These are phyloP conservation scores for Meloidogyne floridensis DNA, from an alignment of 1,140 invertebrate genomes.

Conservation along the genomic window DNA sequence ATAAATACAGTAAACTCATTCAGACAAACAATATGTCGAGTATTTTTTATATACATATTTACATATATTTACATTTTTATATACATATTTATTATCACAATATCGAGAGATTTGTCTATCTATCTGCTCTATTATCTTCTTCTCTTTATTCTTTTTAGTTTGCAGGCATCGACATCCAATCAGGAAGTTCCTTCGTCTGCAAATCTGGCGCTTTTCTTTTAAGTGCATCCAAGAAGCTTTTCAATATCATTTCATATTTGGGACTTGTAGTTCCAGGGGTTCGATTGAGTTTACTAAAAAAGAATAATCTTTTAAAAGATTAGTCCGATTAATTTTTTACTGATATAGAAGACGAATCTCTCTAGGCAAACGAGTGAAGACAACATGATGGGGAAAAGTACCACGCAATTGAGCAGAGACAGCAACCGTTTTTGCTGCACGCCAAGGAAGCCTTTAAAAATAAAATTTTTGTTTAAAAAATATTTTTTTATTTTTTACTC, in stretches of 20 bases:
- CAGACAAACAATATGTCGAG: too few species aligned
- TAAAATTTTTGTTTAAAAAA: conserved; percentile 11
- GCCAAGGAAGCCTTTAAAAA: conserved; percentile 31
- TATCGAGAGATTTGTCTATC: too few species aligned
- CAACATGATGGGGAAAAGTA: neutral
- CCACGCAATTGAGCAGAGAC: neutral
- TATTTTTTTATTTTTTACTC: conserved; percentile 9
- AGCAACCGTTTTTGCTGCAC: conserved; percentile 11
- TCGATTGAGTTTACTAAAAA: neutral
- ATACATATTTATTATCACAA: too few species aligned
- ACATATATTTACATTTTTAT: too few species aligned
- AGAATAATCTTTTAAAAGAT: neutral
- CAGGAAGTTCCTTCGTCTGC: neutral
- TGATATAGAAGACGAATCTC: conserved; percentile 21
- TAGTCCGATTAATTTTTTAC: neutral
- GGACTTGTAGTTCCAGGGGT: neutral
- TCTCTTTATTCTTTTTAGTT: too few species aligned
- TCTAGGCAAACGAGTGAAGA: conserved; percentile 5
- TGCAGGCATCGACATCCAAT: neutral
- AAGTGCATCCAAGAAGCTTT: neutral
- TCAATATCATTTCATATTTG: neutral
- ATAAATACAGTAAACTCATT: too few species aligned
- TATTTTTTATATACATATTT: too few species aligned
- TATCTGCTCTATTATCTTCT: too few species aligned
- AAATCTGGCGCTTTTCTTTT: neutral